phyloP scores from a whole-genome alignment of 2,797 vertebrate genomes.

The Helarctos malayanus region DNA sequence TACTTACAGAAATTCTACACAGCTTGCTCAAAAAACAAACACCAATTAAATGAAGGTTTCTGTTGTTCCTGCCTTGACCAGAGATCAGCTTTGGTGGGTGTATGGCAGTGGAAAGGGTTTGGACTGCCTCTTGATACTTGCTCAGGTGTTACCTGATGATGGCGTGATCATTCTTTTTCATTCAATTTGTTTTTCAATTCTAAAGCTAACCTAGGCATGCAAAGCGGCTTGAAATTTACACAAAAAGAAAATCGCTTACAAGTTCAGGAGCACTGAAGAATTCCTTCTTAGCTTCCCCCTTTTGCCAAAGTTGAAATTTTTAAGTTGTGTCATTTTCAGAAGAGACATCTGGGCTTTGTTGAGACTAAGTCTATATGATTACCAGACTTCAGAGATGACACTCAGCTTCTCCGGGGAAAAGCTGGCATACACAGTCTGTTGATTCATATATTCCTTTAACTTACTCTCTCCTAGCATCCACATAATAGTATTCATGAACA shows the following conservation, averaged over 20 bases:
- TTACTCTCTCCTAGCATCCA: background rate
- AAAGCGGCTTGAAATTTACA: background rate
- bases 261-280: background rate
- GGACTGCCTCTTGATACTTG: background rate
- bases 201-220: background rate
- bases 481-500: background rate
- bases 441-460: background rate
- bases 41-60: background rate
- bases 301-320: background rate
- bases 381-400: background rate
- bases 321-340: slow-evolving; percentile 14
- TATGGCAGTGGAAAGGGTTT: background rate
- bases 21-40: background rate
- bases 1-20: background rate
- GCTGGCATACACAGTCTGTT: background rate
- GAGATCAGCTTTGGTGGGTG: background rate
- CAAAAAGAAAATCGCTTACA: background rate
- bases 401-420: background rate
- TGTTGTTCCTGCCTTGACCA: background rate
- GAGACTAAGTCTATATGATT: background rate
- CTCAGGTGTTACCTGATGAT: background rate
- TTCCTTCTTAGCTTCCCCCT: background rate
- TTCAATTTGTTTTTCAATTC: background rate
- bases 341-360: background rate
- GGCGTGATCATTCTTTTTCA: background rate